Conservation (phyloP, 1,140 invertebrate genomes). For the Belonocnema kinseyi region DNA sequence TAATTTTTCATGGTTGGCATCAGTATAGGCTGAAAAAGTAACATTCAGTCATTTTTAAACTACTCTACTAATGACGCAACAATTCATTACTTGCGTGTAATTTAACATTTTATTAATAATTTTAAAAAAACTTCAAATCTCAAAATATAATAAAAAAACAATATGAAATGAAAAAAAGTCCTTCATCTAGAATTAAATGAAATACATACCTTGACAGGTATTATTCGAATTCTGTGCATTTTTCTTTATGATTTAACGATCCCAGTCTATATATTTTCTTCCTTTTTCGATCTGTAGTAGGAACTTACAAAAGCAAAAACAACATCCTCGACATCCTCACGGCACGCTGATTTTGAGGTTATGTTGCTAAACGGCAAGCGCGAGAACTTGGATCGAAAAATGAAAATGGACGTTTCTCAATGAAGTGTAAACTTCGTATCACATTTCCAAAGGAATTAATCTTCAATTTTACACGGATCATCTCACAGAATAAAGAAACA, state of each 20-base stretch:
- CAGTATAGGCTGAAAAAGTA: slow-evolving; percentile 50
- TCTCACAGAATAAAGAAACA: not conserved
- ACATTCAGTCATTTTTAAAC: not conserved
- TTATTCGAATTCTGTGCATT: slow-evolving; percentile 35
- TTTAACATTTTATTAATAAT: too few relatives aligned
- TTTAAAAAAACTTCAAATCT: not conserved
- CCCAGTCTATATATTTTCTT: not conserved
- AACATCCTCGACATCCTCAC: not conserved
- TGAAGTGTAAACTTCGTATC: slow-evolving; percentile 26
- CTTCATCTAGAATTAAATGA: not conserved
- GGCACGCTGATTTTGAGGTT: not conserved
- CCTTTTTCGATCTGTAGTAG: not conserved
- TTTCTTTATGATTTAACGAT: not conserved
- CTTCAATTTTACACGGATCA: not conserved
- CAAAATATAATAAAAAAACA: not conserved
- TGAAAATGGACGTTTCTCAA: slow-evolving; percentile 52
- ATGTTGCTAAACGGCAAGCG: slow-evolving; percentile 41
- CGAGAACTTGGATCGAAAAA: slow-evolving; percentile 39
- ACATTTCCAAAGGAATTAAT: slow-evolving; percentile 43
- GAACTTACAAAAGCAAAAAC: not conserved
- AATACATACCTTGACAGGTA: slow-evolving; percentile 11
- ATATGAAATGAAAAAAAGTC: not conserved
- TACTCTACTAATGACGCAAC: not conserved
- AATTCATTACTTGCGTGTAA: too few relatives aligned
- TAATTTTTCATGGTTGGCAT: slow-evolving; percentile 1